Percentiles rank a stretch among this genome's conserved stretches.
Evolutionary conservation across 2,797 vertebrate species (phyloP).

Genomic region (Scyliorhinus canicula): DNA sequence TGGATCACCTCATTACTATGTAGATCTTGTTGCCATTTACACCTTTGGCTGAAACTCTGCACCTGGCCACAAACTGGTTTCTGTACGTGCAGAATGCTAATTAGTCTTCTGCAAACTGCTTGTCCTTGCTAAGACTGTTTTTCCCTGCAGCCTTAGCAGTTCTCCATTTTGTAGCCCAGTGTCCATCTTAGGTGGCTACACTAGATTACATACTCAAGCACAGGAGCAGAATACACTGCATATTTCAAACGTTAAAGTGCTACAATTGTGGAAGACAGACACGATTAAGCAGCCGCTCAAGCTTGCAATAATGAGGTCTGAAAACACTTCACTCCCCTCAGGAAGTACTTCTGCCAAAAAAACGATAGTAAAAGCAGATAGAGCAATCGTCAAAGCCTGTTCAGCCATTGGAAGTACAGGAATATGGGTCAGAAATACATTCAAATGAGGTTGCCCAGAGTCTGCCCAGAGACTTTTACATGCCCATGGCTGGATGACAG

Average conservation of each 20-base stretch:
- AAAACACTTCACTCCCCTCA: too few species aligned
- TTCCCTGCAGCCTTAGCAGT: too few species aligned
- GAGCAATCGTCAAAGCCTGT: neutral
- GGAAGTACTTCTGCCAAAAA: neutral
- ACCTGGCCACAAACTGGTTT: too few species aligned
- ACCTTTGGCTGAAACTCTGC: too few species aligned
- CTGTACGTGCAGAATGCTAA: too few species aligned
- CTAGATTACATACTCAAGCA: neutral
- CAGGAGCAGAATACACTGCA: neutral
- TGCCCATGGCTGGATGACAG: neutral
- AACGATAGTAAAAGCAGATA: neutral
- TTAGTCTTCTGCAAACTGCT: too few species aligned
- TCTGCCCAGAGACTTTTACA: neutral
- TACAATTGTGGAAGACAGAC: neutral
- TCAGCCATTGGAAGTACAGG: neutral
- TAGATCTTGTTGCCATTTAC: too few species aligned
- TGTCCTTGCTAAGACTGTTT: too few species aligned
- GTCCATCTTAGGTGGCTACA: too few species aligned
- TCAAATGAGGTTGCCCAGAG: neutral
- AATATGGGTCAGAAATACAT: neutral
- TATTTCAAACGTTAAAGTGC: neutral
- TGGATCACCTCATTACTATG: too few species aligned
- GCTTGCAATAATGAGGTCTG: neutral
- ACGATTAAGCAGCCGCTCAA: neutral
- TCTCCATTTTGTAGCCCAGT: too few species aligned